Percentiles rank a stretch among this genome's conserved stretches.
phyloP scores from a whole-genome alignment of 2,888 invertebrate species.

The Lasioglossum zephyrum region DNA sequence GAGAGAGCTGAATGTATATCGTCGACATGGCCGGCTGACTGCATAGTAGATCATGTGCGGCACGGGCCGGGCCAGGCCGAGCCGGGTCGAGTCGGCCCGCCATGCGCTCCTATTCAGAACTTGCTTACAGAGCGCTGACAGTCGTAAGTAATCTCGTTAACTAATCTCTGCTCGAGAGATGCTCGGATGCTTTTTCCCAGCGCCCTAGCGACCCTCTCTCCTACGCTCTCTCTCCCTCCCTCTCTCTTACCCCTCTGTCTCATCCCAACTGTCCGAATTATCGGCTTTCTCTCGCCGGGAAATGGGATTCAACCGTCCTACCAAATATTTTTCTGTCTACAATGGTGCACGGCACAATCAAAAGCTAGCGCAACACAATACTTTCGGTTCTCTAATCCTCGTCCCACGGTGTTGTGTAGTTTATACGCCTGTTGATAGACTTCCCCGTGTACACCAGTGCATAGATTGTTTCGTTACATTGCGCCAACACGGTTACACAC shows the following conservation, averaged over 20 bases:
- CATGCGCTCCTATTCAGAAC: conserved; percentile 49
- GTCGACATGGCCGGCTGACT: conserved; percentile 43
- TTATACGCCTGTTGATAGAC: not conserved
- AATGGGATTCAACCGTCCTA: not conserved
- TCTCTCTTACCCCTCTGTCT: not conserved
- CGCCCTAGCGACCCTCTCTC: not conserved
- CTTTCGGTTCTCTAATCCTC: not conserved
- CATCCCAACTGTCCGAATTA: not conserved
- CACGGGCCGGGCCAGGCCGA: conserved; percentile 6
- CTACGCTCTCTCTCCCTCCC: not conserved
- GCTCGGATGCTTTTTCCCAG: conserved; percentile 29
- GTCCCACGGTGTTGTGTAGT: not conserved
- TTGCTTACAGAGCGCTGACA: conserved; percentile 57
- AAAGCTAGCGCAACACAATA: not conserved
- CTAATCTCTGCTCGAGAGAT: conserved; percentile 40
- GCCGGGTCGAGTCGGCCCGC: conserved; percentile 12
- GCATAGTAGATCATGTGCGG: conserved; percentile 54
- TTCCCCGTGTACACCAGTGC: not conserved
- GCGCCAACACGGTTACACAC: not conserved
- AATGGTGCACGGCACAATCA: not conserved
- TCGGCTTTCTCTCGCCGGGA: not conserved
- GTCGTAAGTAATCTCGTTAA: conserved; percentile 56
- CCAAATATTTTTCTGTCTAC: not conserved
- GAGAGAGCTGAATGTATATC: conserved; percentile 44
- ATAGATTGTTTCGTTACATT: not conserved